phyloP scores from a whole-genome alignment of 2,888 invertebrate species.

The Andrena fulva region DNA sequence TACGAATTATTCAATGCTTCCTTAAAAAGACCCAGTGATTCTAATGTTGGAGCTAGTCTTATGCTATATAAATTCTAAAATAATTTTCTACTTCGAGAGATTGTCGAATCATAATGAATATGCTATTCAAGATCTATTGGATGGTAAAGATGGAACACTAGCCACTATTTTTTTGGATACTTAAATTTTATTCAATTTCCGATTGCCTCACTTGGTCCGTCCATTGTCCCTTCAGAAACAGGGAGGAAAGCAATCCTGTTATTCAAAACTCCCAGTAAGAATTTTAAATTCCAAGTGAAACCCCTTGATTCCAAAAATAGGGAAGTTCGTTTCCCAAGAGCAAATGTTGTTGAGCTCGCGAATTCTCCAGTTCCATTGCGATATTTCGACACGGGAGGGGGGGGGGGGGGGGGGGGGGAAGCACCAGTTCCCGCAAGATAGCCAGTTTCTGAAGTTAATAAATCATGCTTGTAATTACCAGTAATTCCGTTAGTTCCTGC shows the following conservation, averaged over 20 bases:
- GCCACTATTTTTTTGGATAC: too few species aligned
- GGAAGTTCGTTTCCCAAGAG: neutral
- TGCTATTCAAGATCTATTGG: too few species aligned
- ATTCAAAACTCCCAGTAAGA: neutral
- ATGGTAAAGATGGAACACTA: too few species aligned
- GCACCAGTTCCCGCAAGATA: slow-evolving; percentile 53
- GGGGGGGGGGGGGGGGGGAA: too few species aligned
- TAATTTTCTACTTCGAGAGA: too few species aligned
- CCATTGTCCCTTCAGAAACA: neutral
- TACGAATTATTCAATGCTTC: too few species aligned
- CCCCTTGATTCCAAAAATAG: neutral
- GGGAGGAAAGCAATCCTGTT: neutral
- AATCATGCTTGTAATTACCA: slow-evolving; percentile 71
- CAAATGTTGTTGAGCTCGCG: slow-evolving; percentile 14
- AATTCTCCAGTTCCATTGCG: slow-evolving; percentile 41
- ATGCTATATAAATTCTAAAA: too few species aligned
- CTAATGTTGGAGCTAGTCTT: too few species aligned
- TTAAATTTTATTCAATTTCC: neutral
- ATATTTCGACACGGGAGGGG: slow-evolving; percentile 58
- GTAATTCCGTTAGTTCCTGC: slow-evolving; percentile 68
- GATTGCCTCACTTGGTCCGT: neutral
- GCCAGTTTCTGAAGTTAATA: slow-evolving; percentile 70
- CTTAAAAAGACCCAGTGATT: too few species aligned
- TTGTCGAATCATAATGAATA: too few species aligned
- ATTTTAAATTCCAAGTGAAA: neutral